These are phyloP conservation scores for Recurvirostra avosetta DNA, from an alignment of 2,113 vertebrate species.

Conservation along the genomic window DNA sequence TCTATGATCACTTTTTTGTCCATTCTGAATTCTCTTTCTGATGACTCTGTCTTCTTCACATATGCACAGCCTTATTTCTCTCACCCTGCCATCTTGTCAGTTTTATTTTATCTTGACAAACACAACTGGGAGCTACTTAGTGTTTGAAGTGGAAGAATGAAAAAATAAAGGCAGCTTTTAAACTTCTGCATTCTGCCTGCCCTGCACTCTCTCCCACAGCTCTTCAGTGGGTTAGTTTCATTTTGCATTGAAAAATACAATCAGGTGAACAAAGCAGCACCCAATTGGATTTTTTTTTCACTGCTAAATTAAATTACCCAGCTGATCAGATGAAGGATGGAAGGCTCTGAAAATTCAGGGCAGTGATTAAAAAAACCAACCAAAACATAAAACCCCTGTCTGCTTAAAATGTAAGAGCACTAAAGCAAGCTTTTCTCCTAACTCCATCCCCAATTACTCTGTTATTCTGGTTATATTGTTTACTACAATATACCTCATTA, in stretches of 20 bases:
- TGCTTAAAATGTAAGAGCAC: slow-evolving; percentile 7
- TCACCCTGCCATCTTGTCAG: background rate
- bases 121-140: background rate
- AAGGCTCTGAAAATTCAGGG: background rate
- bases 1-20: background rate
- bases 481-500: background rate
- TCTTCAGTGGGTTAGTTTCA: background rate
- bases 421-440: background rate
- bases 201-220: background rate
- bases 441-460: background rate
- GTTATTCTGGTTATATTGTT: slow-evolving; percentile 14
- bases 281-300: background rate
- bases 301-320: background rate
- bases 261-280: background rate
- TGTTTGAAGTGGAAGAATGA: background rate
- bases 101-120: slow-evolving; percentile 23
- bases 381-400: background rate
- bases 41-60: background rate
- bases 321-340: background rate
- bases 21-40: background rate
- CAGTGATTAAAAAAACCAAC: background rate
- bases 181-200: background rate
- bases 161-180: slow-evolving; percentile 21
- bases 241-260: slow-evolving; percentile 16
- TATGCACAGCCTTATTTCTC: background rate